Conservation (phyloP, 2,113 vertebrate species). For the Protobothrops mucrosquamatus region DNA sequence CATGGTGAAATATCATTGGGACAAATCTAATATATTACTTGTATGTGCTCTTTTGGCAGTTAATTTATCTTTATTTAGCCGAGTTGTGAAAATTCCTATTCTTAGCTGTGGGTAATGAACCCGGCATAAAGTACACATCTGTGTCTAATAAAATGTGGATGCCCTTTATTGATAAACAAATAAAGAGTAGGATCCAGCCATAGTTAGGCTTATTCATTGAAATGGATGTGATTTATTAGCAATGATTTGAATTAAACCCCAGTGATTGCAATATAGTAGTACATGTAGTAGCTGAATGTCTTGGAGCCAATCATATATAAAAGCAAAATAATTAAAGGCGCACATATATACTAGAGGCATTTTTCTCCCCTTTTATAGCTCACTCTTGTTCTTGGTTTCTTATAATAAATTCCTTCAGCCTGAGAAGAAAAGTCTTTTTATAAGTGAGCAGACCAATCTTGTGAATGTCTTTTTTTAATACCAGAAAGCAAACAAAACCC, state of each 20-base stretch:
- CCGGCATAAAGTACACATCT: neutral
- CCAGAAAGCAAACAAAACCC: neutral
- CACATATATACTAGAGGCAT: neutral
- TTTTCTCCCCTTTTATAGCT: neutral
- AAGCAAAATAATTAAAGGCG: neutral
- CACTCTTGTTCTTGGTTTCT: neutral
- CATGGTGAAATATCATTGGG: neutral
- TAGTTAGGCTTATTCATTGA: neutral
- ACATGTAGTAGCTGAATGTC: neutral
- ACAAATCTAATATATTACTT: neutral
- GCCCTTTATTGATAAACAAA: neutral
- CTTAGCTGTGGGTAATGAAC: neutral
- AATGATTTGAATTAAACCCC: neutral
- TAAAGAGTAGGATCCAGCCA: neutral
- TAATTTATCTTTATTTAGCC: neutral
- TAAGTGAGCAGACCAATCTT: neutral
- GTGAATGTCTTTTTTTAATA: neutral
- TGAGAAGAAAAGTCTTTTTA: neutral
- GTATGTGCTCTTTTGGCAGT: neutral
- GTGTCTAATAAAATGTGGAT: neutral
- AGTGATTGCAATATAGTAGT: neutral
- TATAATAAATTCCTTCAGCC: conserved; percentile 3
- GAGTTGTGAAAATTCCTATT: neutral
- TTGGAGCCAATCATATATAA: neutral
- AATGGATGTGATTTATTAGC: neutral